These are phyloP conservation scores for Jordanella pulchra DNA, from an alignment of 2,797 vertebrate species.

Conservation along the genomic window DNA sequence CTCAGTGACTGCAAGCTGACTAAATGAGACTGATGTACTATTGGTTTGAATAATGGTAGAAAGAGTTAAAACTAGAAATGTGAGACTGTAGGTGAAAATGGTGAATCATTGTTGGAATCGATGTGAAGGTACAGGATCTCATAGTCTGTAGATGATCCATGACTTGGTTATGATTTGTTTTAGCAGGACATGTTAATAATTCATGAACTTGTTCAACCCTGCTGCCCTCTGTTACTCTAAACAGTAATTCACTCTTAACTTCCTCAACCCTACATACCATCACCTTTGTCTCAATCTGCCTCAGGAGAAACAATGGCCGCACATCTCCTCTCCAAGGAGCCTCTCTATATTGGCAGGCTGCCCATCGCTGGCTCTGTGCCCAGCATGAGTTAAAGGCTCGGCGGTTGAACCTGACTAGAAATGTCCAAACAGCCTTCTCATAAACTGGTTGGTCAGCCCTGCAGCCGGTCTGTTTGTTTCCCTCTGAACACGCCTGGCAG, in stretches of 20 bases:
- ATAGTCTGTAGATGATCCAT: not conserved
- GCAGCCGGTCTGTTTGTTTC: conserved; percentile 15
- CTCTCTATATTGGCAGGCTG: conserved; percentile 56
- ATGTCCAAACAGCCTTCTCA: conserved; percentile 22
- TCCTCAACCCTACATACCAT: not conserved
- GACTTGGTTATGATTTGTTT: not conserved
- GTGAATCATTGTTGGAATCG: too few species aligned
- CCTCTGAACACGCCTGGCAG: conserved; percentile 21
- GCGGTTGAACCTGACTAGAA: conserved; percentile 28
- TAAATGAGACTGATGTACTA: too few species aligned
- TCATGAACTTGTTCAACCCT: not conserved
- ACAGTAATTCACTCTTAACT: conserved; percentile 14
- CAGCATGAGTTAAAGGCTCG: conserved; percentile 36
- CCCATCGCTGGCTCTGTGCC: conserved; percentile 53
- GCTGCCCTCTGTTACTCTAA: not conserved
- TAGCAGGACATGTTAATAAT: not conserved
- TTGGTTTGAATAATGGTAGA: too few species aligned
- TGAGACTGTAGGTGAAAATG: too few species aligned
- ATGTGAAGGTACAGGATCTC: too few species aligned
- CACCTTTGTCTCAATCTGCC: conserved; percentile 19
- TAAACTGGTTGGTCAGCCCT: conserved; percentile 39
- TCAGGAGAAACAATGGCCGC: too few species aligned
- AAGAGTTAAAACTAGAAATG: too few species aligned
- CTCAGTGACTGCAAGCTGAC: not conserved
- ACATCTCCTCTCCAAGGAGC: conserved; percentile 31